A percentile compares a stretch with the other conserved stretches of the same genome.
Evolutionary conservation across 2,113 vertebrate species (phyloP).

Genomic region (Drymodes brunneopygia): DNA sequence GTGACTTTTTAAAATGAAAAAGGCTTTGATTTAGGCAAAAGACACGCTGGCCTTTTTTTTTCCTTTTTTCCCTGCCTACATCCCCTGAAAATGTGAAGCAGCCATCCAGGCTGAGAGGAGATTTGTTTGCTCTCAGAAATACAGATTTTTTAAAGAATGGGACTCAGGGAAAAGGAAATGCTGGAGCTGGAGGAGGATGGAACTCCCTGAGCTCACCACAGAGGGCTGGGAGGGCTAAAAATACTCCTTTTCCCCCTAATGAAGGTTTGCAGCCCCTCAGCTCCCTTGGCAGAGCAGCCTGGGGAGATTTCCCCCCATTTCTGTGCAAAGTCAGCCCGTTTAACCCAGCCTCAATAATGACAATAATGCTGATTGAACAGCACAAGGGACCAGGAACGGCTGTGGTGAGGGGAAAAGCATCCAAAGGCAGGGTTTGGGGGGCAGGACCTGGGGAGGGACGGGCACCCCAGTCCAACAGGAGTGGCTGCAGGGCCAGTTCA

Average conservation of each 20-base stretch:
- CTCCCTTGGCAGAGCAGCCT: not conserved
- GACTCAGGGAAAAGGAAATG: not conserved
- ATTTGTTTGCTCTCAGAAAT: not conserved
- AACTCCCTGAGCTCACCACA: not conserved
- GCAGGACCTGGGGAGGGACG: accelerated
- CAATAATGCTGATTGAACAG: not conserved
- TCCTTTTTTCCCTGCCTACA: not conserved
- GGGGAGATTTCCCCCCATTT: not conserved
- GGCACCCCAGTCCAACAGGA: accelerated
- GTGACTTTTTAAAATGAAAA: not conserved
- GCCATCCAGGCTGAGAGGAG: not conserved
- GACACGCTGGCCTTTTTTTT: accelerated
- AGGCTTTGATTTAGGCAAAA: constrained; percentile 10
- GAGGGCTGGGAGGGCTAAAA: not conserved
- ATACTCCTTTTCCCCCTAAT: not conserved
- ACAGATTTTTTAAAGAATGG: not conserved
- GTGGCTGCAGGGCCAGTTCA: not conserved
- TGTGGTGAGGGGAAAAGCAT: not conserved
- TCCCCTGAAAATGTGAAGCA: not conserved
- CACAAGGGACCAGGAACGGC: not conserved
- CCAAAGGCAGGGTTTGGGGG: not conserved
- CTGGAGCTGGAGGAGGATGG: not conserved
- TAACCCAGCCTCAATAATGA: not conserved
- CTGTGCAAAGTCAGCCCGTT: not conserved
- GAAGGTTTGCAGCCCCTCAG: not conserved